Evolutionary conservation across 2,113 vertebrate species (phyloP).

Genomic region (Ceratotherium simum): DNA sequence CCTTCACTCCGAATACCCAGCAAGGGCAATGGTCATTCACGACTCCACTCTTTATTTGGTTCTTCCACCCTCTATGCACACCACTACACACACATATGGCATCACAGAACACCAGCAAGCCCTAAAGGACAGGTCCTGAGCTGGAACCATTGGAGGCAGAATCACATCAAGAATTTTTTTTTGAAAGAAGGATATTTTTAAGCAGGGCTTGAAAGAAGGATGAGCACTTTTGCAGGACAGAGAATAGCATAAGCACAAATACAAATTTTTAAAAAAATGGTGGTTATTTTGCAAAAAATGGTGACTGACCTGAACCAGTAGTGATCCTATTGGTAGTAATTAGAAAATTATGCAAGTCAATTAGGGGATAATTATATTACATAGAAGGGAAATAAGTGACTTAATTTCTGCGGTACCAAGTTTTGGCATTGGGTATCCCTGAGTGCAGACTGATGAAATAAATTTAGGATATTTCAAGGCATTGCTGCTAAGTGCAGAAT

Average conservation of each 20-base stretch:
- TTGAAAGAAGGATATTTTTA: neutral
- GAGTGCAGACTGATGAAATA: neutral
- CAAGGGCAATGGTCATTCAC: neutral
- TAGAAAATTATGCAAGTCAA: neutral
- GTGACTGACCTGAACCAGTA: neutral
- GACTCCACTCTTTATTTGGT: neutral
- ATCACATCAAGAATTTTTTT: neutral
- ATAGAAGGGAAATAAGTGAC: neutral
- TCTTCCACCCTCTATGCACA: neutral
- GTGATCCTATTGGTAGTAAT: neutral
- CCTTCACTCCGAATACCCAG: neutral
- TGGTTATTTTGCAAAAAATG: neutral
- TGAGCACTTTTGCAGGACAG: neutral
- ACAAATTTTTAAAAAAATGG: neutral
- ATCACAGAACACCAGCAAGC: neutral
- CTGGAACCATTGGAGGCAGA: neutral
- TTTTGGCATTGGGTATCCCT: neutral
- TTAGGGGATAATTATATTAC: neutral
- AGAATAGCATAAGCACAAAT: neutral
- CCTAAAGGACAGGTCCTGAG: neutral
- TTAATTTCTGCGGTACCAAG: neutral
- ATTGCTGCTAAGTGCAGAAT: neutral
- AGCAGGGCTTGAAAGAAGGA: neutral
- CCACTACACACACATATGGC: accelerated
- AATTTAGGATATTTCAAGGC: neutral